A percentile compares a stretch with the other conserved stretches of the same genome.
Evolutionary conservation across 1,140 invertebrate species (phyloP).

Genomic region (Homalodisca vitripennis): DNA sequence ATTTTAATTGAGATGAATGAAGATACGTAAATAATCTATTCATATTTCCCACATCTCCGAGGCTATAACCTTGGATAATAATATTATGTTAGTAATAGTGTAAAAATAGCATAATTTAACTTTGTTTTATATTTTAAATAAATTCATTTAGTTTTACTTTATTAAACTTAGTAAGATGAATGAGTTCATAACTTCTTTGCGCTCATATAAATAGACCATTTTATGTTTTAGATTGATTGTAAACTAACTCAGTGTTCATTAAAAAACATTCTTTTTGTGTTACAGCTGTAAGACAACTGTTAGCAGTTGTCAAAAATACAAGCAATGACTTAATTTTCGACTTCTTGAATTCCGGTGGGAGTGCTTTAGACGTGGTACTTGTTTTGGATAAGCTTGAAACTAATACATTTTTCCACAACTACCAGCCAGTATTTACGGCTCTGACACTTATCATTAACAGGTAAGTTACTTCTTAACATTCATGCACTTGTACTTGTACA

Average conservation of each 20-base stretch:
- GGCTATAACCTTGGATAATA: no score
- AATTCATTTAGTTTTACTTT: background rate
- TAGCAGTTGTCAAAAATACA: background rate
- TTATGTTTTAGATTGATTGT: background rate
- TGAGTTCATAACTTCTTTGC: background rate
- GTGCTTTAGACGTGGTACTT: background rate
- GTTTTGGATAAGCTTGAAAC: conserved; percentile 1
- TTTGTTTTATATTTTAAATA: background rate
- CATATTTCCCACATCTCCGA: no score
- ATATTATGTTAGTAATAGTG: background rate
- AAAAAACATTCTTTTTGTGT: background rate
- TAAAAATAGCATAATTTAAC: background rate
- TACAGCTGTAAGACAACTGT: conserved; percentile 4
- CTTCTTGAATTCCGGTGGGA: background rate
- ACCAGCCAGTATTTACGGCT: background rate
- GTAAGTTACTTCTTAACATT: background rate
- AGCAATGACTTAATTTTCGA: background rate
- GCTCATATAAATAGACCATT: background rate
- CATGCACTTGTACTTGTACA: background rate
- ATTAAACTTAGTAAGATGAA: background rate
- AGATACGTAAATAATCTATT: no score
- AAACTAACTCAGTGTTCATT: background rate
- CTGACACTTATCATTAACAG: background rate
- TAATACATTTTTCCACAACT: background rate
- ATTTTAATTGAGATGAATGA: no score